Evolutionary conservation across 2,797 vertebrate species (phyloP).

Genomic region (Etheostoma nigrum): DNA sequence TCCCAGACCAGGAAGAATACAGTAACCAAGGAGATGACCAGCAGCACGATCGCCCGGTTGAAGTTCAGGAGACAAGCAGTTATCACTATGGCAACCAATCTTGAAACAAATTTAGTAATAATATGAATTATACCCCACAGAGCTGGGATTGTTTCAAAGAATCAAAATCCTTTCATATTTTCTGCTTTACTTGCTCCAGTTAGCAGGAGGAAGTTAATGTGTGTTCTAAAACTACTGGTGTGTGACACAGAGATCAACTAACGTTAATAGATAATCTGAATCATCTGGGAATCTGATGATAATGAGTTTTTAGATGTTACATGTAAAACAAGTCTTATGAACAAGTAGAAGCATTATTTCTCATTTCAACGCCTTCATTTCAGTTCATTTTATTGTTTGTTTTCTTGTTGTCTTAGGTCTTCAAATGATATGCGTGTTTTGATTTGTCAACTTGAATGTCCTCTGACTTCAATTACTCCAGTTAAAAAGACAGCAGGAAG

Average conservation of each 20-base stretch:
- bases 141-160: not conserved
- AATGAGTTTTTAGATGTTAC: too few relatives aligned
- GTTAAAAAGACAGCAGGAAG: too few relatives aligned
- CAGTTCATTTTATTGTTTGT: too few relatives aligned
- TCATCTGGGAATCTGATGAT: too few relatives aligned
- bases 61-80: slow-evolving; percentile 89
- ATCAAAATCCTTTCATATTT: not conserved
- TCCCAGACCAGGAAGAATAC: slow-evolving; percentile 89
- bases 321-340: too few relatives aligned
- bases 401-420: too few relatives aligned
- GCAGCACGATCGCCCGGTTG: slow-evolving; percentile 84
- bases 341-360: too few relatives aligned
- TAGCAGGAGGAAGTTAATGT: not conserved
- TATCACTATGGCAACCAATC: slow-evolving; percentile 81
- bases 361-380: too few relatives aligned
- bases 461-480: too few relatives aligned
- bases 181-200: not conserved
- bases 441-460: too few relatives aligned
- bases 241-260: not conserved
- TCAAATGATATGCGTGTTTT: too few relatives aligned
- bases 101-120: slow-evolving; percentile 73
- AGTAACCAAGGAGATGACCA: slow-evolving; percentile 82
- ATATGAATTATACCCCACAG: slow-evolving; percentile 30
- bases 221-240: not conserved
- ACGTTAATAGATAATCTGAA: too few relatives aligned